These are phyloP conservation scores for Hucho hucho DNA, from an alignment of 2,113 vertebrate genomes.

Conservation along the genomic window DNA sequence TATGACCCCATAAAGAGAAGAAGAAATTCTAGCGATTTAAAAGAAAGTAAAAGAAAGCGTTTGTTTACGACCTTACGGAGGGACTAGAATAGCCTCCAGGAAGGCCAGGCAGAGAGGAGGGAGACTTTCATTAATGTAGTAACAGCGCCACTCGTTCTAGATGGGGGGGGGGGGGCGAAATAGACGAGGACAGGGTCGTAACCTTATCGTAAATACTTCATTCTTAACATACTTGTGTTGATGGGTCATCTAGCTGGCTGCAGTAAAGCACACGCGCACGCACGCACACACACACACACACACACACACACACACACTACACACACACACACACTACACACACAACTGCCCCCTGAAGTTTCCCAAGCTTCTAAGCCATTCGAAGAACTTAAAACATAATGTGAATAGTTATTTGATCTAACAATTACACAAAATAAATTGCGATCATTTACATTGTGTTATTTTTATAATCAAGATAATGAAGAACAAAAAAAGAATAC, in stretches of 20 bases:
- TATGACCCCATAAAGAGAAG: constrained; percentile 52
- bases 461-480: neutral
- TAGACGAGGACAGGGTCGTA: constrained; percentile 51
- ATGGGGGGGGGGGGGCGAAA: constrained; percentile 45
- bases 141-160: constrained; percentile 57
- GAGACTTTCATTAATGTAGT: constrained; percentile 55
- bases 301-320: too few relatives aligned
- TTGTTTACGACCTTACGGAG: constrained; percentile 50
- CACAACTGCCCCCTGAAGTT: neutral
- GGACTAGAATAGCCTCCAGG: constrained; percentile 61
- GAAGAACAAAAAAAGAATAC: neutral
- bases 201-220: constrained; percentile 52
- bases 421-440: neutral
- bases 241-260: constrained; percentile 48
- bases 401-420: neutral
- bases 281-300: too few relatives aligned
- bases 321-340: too few relatives aligned
- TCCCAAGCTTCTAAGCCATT: neutral
- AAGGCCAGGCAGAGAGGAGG: constrained; percentile 35
- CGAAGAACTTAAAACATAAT: neutral
- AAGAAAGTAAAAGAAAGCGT: constrained; percentile 50
- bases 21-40: constrained; percentile 54
- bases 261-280: neutral
- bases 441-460: neutral
- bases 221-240: constrained; percentile 55